phyloP scores from a whole-genome alignment of 1,140 invertebrate species.

The Homarus americanus region DNA sequence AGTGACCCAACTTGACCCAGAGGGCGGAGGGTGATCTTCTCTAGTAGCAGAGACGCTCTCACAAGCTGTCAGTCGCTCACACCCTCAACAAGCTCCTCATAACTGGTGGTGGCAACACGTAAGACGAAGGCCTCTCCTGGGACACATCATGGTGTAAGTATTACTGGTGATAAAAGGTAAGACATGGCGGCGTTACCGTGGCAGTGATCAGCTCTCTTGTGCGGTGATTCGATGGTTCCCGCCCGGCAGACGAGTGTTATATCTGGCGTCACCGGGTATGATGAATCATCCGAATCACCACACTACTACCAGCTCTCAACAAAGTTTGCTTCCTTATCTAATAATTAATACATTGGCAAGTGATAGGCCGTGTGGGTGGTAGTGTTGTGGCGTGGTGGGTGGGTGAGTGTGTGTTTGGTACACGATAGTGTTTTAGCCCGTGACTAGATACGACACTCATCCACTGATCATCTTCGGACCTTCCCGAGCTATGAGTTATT shows the following conservation, averaged over 20 bases:
- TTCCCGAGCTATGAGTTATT: too few species aligned
- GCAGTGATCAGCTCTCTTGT: too few species aligned
- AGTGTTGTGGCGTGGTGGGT: not conserved
- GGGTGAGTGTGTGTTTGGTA: not conserved
- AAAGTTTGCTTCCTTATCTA: not conserved
- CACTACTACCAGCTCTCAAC: not conserved
- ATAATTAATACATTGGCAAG: too few species aligned
- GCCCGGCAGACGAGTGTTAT: not conserved
- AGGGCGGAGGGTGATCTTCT: not conserved
- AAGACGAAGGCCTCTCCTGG: too few species aligned
- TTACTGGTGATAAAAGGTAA: too few species aligned
- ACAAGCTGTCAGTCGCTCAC: too few species aligned
- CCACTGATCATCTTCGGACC: not conserved
- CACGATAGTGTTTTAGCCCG: not conserved
- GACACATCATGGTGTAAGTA: too few species aligned
- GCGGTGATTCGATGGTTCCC: not conserved
- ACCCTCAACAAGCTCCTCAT: too few species aligned
- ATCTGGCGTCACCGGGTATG: not conserved
- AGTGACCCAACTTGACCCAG: not conserved
- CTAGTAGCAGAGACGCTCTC: too few species aligned
- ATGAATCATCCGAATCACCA: not conserved
- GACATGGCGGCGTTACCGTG: too few species aligned
- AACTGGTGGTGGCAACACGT: too few species aligned
- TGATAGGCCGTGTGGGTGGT: not conserved
- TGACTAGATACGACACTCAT: conserved; percentile 30